Percentiles rank a stretch among this genome's conserved stretches.
phyloP scores from a whole-genome alignment of 2,113 vertebrate genomes.

The Gadus chalcogrammus region DNA sequence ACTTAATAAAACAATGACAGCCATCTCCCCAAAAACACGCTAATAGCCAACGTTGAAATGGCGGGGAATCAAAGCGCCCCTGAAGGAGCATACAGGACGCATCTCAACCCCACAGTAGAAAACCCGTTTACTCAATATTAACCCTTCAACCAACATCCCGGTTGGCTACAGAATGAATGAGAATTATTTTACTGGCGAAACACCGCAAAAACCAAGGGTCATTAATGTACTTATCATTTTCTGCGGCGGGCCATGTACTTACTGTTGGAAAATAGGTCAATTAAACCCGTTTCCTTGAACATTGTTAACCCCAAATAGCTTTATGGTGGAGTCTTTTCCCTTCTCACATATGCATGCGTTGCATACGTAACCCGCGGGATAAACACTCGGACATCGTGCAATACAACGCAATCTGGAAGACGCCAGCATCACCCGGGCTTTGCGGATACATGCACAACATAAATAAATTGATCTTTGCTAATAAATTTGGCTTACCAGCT shows the following conservation, averaged over 20 bases:
- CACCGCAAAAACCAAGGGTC: too few species aligned
- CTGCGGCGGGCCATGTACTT: too few species aligned
- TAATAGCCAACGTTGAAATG: conserved; percentile 66
- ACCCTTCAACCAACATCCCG: conserved; percentile 40
- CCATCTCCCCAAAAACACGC: conserved; percentile 14
- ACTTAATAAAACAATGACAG: conserved; percentile 26
- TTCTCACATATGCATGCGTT: conserved; percentile 7
- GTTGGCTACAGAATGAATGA: conserved; percentile 44
- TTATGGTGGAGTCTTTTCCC: conserved; percentile 39
- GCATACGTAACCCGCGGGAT: conserved; percentile 8
- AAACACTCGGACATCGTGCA: not conserved
- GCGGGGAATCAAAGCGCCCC: conserved; percentile 60
- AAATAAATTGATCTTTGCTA: conserved; percentile 34
- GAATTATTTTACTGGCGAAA: conserved; percentile 9
- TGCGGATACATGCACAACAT: not conserved
- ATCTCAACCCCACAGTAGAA: conserved; percentile 34
- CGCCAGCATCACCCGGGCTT: not conserved
- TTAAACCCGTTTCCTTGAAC: conserved; percentile 12
- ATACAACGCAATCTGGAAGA: not conserved
- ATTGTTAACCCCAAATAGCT: conserved; percentile 32
- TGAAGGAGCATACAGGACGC: conserved; percentile 26
- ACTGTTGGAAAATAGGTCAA: conserved; percentile 18
- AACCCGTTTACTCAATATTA: conserved; percentile 39
- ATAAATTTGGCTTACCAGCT: conserved; percentile 75
- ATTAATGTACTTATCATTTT: too few species aligned